These are phyloP conservation scores for Rotaria macrura DNA, from an alignment of 2,888 invertebrate species.

Conservation along the genomic window DNA sequence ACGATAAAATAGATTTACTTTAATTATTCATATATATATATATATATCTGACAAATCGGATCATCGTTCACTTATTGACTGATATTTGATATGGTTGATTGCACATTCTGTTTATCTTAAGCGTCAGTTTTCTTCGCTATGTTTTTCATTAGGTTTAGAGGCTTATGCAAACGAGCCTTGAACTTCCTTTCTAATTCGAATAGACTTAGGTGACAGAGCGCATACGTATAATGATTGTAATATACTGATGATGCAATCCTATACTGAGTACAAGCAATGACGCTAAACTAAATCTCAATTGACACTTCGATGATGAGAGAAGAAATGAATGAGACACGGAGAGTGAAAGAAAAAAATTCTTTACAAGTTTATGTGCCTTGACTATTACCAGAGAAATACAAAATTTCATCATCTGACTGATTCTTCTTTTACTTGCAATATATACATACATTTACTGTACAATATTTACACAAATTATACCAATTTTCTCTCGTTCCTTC, in stretches of 20 bases:
- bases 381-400: background rate
- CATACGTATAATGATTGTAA: background rate
- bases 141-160: background rate
- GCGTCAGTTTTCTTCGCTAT: background rate
- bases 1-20: background rate
- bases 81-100: background rate
- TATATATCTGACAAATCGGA: background rate
- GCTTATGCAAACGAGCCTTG: background rate
- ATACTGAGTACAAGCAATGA: background rate
- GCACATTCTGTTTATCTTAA: background rate
- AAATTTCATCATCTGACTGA: background rate
- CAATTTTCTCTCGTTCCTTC: background rate
- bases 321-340: background rate
- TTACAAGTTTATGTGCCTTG: background rate
- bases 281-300: slow-evolving; percentile 4
- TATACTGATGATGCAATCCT: background rate
- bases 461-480: slow-evolving; percentile 2
- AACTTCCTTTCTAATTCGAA: background rate
- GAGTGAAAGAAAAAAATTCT: background rate
- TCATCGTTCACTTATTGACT: background rate
- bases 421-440: background rate
- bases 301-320: slow-evolving; percentile 7
- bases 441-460: background rate
- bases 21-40: background rate
- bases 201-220: background rate